Conservation (phyloP, 2,113 vertebrate species). For the Emydura subglobosa region DNA sequence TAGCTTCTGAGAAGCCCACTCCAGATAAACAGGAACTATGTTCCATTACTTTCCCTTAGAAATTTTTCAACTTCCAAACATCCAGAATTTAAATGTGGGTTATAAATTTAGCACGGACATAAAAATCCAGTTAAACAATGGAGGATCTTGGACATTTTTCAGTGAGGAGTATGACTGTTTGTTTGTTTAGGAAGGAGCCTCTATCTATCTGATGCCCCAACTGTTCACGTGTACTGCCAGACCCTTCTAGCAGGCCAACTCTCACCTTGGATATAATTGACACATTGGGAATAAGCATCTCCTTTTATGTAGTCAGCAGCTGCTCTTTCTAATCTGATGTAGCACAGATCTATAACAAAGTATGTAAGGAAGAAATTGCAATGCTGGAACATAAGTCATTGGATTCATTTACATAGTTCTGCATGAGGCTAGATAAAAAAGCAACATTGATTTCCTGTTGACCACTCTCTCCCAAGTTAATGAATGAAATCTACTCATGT, state of each 20-base stretch:
- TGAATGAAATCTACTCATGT: slow-evolving; percentile 51
- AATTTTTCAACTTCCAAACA: background rate
- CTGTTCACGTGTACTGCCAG: accelerated
- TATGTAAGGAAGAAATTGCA: slow-evolving; percentile 61
- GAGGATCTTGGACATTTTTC: background rate
- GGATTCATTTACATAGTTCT: slow-evolving; percentile 62
- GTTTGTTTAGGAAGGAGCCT: background rate
- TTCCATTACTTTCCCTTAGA: background rate
- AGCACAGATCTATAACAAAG: slow-evolving; percentile 39
- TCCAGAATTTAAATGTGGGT: background rate
- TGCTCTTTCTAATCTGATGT: slow-evolving; percentile 35
- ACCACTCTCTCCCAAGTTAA: slow-evolving; percentile 56
- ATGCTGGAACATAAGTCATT: slow-evolving; percentile 51
- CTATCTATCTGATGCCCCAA: background rate
- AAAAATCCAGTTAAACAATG: background rate
- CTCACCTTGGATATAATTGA: background rate
- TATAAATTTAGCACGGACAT: background rate
- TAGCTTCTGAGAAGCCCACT: background rate
- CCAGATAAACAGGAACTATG: background rate
- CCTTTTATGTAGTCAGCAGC: slow-evolving; percentile 12
- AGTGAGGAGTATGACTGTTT: background rate
- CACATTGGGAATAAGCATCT: slow-evolving; percentile 13
- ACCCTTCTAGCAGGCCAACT: background rate
- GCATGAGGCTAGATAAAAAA: slow-evolving; percentile 28
- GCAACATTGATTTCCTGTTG: slow-evolving; percentile 62